Conservation (phyloP, 2,797 vertebrate genomes). For the Percopsis omiscomaycus region DNA sequence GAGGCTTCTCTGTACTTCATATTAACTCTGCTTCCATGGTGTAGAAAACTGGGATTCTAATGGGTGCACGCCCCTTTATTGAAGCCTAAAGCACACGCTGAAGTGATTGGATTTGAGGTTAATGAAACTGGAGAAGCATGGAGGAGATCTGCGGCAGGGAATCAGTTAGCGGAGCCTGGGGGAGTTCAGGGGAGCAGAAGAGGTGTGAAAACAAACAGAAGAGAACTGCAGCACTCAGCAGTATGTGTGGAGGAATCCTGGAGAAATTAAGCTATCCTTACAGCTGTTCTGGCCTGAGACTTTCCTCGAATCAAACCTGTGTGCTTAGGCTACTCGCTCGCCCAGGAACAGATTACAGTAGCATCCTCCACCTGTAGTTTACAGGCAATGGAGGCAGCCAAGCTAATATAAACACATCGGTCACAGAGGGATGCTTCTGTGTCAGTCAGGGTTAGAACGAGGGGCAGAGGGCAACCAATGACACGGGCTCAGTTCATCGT, state of each 20-base stretch:
- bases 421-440: slow-evolving; percentile 65
- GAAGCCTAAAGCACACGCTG: slow-evolving; percentile 46
- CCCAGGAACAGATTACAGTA: slow-evolving; percentile 61
- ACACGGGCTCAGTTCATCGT: slow-evolving; percentile 55
- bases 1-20: slow-evolving; percentile 19
- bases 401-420: slow-evolving; percentile 76
- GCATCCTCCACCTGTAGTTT: slow-evolving; percentile 59
- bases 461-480: slow-evolving; percentile 52
- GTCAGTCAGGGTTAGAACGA: slow-evolving; percentile 55
- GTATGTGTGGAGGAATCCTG: slow-evolving; percentile 29
- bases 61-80: slow-evolving; percentile 32
- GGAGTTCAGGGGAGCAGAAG: slow-evolving; percentile 11
- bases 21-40: slow-evolving; percentile 16
- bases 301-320: slow-evolving; percentile 55
- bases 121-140: slow-evolving; percentile 53
- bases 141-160: slow-evolving; percentile 29
- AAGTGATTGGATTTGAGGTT: slow-evolving; percentile 54
- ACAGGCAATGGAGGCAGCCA: slow-evolving; percentile 63
- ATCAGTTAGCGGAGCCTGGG: slow-evolving; percentile 20
- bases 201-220: slow-evolving; percentile 26
- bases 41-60: slow-evolving; percentile 27
- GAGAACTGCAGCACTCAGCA: slow-evolving; percentile 36
- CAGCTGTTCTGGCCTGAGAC: slow-evolving; percentile 63
- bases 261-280: slow-evolving; percentile 47
- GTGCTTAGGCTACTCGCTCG: slow-evolving; percentile 50